Evolutionary conservation across 2,888 invertebrate genomes (phyloP).

Genomic region (Crossocerus cetratus): DNA sequence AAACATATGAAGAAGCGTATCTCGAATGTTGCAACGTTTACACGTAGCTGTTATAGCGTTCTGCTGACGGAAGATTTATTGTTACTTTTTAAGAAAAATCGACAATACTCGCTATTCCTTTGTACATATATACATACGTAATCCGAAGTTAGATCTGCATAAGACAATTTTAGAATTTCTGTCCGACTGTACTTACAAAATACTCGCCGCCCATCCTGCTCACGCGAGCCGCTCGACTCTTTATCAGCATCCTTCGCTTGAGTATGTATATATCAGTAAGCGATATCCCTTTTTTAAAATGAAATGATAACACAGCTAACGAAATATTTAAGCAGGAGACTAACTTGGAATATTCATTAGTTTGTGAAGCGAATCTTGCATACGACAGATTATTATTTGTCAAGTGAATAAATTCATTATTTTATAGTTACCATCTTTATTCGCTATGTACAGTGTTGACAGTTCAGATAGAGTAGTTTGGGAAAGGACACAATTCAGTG

Average conservation of each 20-base stretch:
- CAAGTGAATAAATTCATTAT: slow-evolving; percentile 67
- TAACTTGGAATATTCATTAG: slow-evolving; percentile 60
- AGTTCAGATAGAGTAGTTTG: background rate
- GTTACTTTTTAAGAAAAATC: slow-evolving; percentile 62
- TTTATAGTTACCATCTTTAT: slow-evolving; percentile 54
- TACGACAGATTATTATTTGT: slow-evolving; percentile 64
- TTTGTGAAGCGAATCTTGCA: slow-evolving; percentile 63
- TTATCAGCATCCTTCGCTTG: slow-evolving; percentile 51
- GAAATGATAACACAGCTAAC: slow-evolving; percentile 37
- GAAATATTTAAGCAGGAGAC: slow-evolving; percentile 55
- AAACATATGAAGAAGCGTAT: slow-evolving; percentile 20
- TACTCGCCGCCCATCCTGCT: slow-evolving; percentile 24
- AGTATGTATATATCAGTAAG: slow-evolving; percentile 61
- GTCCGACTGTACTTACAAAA: slow-evolving; percentile 47
- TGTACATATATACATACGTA: slow-evolving; percentile 62
- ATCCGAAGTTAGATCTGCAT: slow-evolving; percentile 39
- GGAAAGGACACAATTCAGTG: background rate
- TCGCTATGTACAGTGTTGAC: background rate
- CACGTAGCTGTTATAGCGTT: slow-evolving; percentile 30
- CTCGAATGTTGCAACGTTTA: slow-evolving; percentile 22
- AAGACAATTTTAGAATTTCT: slow-evolving; percentile 34
- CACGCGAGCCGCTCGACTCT: slow-evolving; percentile 36
- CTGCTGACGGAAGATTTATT: slow-evolving; percentile 33
- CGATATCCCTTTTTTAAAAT: slow-evolving; percentile 55
- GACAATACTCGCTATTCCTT: slow-evolving; percentile 70